These are phyloP conservation scores for Drosophila nigritarsus DNA, from an alignment of 2,888 invertebrate genomes.

Conservation along the genomic window DNA sequence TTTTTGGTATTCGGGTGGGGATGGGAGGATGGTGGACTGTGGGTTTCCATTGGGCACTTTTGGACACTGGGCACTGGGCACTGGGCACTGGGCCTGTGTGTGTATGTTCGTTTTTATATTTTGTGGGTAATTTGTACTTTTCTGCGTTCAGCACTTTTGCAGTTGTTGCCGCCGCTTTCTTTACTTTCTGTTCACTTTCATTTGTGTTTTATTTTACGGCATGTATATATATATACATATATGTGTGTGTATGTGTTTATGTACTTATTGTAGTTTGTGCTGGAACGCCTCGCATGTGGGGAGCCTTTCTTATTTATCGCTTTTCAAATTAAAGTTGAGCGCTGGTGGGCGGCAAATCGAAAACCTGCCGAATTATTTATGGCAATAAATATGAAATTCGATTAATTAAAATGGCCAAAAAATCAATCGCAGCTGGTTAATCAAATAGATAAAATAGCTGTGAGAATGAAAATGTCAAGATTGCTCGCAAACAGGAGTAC, in stretches of 20 bases:
- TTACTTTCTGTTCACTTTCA: constrained; percentile 80
- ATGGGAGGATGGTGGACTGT: not conserved
- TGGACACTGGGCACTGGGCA: constrained; percentile 7
- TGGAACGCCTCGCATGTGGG: constrained; percentile 35
- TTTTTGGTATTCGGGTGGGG: constrained; percentile 7
- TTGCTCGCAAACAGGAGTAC: constrained; percentile 11
- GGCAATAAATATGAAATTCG: constrained; percentile 65
- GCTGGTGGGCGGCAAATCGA: constrained; percentile 26
- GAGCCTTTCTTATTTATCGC: constrained; percentile 76
- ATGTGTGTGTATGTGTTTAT: constrained; percentile 27
- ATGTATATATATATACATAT: constrained; percentile 21
- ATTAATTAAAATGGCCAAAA: constrained; percentile 58
- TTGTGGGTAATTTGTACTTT: constrained; percentile 82
- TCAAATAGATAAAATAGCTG: constrained; percentile 46
- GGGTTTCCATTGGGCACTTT: constrained; percentile 26
- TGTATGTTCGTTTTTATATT: constrained; percentile 65
- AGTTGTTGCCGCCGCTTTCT: constrained; percentile 59
- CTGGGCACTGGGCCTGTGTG: constrained; percentile 7
- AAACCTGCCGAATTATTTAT: constrained; percentile 69
- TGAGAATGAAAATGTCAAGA: constrained; percentile 53
- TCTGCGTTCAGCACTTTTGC: constrained; percentile 80
- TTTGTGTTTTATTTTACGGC: constrained; percentile 74
- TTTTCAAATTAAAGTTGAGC: constrained; percentile 80
- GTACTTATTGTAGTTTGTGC: constrained; percentile 60
- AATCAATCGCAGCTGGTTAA: constrained; percentile 30